Conservation (phyloP, 2,797 vertebrate species). For the Simalia tracyae region DNA sequence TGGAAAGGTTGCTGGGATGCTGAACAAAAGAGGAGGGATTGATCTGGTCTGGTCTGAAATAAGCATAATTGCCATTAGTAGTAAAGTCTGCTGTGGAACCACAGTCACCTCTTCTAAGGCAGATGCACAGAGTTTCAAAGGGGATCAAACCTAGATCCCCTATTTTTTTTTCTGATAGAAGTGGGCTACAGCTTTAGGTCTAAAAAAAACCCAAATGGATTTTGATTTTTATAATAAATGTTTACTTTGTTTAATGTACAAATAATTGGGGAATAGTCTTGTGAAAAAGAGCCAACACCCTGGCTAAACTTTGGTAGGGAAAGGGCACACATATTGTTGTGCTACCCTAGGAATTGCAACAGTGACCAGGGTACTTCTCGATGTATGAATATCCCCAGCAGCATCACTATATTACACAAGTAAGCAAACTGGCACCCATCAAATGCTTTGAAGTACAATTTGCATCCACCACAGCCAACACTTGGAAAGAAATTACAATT, state of each 20-base stretch:
- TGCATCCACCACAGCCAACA: background rate
- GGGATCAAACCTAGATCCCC: background rate
- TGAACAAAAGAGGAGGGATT: background rate
- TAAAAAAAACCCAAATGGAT: background rate
- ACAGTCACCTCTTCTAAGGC: background rate
- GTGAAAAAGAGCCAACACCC: background rate
- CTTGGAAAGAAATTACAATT: background rate
- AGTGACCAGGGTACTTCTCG: background rate
- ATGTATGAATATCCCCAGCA: background rate
- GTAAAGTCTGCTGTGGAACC: background rate
- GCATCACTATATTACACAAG: background rate
- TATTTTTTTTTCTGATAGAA: background rate
- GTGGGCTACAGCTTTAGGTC: background rate
- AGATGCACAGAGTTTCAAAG: background rate
- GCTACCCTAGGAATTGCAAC: background rate
- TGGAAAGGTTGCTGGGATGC: background rate
- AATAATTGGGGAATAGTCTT: background rate
- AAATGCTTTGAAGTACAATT: background rate
- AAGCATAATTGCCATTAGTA: background rate
- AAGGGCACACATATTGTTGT: background rate
- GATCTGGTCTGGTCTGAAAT: background rate
- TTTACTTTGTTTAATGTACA: background rate
- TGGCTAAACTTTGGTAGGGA: background rate
- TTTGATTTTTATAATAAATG: background rate
- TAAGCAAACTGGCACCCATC: background rate